Base-by-base conservation (phyloP, 1,140 invertebrate genomes). In the Drosophila seguyi region DNA sequence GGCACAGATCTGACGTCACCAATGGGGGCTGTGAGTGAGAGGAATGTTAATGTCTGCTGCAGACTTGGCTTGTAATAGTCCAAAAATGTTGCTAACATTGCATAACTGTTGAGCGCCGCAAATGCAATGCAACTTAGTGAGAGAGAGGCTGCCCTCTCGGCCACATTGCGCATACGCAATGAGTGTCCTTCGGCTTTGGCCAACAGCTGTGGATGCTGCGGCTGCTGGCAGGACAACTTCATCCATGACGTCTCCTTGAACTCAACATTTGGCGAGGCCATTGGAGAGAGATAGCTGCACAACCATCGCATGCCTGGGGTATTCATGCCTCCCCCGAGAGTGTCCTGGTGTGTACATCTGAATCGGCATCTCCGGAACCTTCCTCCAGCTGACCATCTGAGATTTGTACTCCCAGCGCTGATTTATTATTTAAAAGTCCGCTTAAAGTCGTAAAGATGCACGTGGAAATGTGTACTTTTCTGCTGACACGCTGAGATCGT, bases 181-280 rank as follows among this genome's bases (percentile, higher is more conserved):
- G 67, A 60, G 63, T 62, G 81, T 82, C 83, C 79, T 79, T 86
- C 79, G 63, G 36, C 11, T 36, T 44, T 8, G 57, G 42, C 39
- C 59, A 86, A 86, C 83, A 87, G 84, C 83, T 87, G 83, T 76
- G 63, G 56, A 76, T 39, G 83, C 75, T 75, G 83, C 65, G 76
- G 77, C 73, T 62, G 61, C 67, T 36, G 42, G 18, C 50, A 50
- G 41, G 52, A 68, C 36, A 45, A 75, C 79, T 68, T 61, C 74
- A 79, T 63, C 83, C 52, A 80, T 88, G 85, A 88, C 85, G 85
- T 88, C 86, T 84, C 85, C 85, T 90, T 88, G 85, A 88, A 88
- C 85, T 88, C 85, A 88, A 88, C 85, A 88, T 90, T 88, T 73
- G 69, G 74, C 74, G 85, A 88, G 85, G 85, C 84, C 83, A 68